These are phyloP conservation scores for Pocillopora grandis DNA, from an alignment of 92 coral and sea anemone species.

Conservation along the genomic window DNA sequence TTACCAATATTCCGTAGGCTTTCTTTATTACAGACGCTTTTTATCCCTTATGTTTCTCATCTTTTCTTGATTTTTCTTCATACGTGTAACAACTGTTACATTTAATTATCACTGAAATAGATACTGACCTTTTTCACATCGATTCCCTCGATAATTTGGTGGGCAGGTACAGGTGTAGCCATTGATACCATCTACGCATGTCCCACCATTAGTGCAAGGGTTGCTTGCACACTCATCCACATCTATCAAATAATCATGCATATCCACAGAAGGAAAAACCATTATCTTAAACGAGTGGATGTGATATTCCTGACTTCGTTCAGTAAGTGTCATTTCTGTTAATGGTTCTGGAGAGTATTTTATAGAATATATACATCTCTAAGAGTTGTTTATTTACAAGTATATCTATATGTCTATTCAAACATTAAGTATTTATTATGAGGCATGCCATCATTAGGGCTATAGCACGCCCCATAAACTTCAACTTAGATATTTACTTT, in stretches of 20 bases:
- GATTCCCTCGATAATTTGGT: neutral
- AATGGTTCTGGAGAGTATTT: too few relatives aligned
- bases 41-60: neutral
- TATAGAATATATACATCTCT: too few relatives aligned
- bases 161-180: neutral
- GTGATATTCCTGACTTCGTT: neutral
- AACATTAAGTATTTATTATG: too few relatives aligned
- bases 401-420: too few relatives aligned
- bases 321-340: too few relatives aligned
- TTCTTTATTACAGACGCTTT: too few relatives aligned
- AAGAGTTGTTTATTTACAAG: too few relatives aligned
- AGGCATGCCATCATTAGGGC: too few relatives aligned
- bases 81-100: neutral
- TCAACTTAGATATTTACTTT: too few relatives aligned
- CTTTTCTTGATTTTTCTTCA: neutral
- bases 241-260: neutral
- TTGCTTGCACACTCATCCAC: neutral
- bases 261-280: neutral
- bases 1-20: too few relatives aligned
- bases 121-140: neutral
- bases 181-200: neutral
- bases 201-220: neutral
- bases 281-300: neutral
- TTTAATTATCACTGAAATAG: neutral
- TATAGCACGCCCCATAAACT: too few relatives aligned